A percentile compares a stretch with the other conserved stretches of the same genome.
Conservation (phyloP, 2,888 invertebrate genomes). For the Tetranychus truncatus region DNA sequence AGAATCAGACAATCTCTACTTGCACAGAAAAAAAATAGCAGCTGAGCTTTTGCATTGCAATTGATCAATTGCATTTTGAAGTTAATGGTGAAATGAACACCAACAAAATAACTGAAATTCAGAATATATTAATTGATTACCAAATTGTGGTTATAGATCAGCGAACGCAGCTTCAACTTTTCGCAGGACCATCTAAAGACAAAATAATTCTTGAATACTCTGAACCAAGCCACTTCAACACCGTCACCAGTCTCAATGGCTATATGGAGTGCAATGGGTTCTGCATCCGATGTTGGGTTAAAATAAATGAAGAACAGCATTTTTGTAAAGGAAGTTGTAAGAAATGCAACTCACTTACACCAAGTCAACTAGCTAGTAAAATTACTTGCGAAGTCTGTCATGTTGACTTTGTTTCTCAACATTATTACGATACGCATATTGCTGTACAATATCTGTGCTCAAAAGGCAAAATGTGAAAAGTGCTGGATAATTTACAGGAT, state of each 20-base stretch:
- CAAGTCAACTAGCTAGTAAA: not conserved
- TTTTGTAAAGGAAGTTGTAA: not conserved
- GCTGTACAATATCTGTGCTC: not conserved
- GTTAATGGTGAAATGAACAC: not conserved
- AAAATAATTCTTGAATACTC: not conserved
- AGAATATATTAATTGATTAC: not conserved
- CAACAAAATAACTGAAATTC: not conserved
- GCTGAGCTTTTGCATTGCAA: too few relatives aligned
- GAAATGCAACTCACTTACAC: not conserved
- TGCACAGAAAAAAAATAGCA: not conserved
- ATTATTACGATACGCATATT: not conserved
- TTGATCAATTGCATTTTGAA: not conserved
- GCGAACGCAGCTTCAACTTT: not conserved
- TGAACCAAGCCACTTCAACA: conserved; percentile 3
- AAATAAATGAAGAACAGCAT: not conserved
- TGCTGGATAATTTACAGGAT: not conserved
- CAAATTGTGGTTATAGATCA: conserved; percentile 5
- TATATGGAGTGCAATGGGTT: not conserved
- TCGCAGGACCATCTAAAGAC: not conserved
- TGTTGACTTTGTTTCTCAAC: not conserved
- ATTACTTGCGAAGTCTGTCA: not conserved
- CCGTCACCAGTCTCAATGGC: not conserved
- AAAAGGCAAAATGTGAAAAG: not conserved
- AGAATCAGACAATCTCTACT: not conserved
- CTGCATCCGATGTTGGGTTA: not conserved